phyloP scores from a whole-genome alignment of 2,113 vertebrate genomes.

The Onychostruthus taczanowskii region DNA sequence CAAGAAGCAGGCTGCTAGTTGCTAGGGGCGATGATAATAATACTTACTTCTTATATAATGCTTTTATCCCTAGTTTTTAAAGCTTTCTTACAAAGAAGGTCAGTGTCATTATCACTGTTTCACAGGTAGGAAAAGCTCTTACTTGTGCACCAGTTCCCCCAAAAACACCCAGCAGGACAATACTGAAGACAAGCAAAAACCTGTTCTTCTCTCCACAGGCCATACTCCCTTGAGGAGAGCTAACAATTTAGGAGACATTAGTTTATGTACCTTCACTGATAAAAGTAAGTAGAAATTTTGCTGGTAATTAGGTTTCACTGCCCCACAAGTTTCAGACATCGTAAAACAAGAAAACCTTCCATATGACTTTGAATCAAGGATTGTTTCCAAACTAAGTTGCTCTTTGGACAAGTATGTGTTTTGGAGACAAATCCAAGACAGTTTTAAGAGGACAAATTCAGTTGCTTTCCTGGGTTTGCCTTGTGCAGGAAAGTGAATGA shows the following conservation, averaged over 20 bases:
- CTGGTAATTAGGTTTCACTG: not conserved
- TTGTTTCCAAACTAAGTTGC: not conserved
- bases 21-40: conserved; percentile 19
- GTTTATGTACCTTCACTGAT: not conserved
- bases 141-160: not conserved
- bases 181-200: not conserved
- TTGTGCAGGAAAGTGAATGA: not conserved
- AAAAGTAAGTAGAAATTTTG: not conserved
- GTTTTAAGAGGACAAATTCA: not conserved
- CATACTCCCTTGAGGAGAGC: not conserved
- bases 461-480: not conserved
- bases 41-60: conserved; percentile 6
- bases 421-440: not conserved
- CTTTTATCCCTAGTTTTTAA: not conserved
- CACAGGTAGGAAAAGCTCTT: not conserved
- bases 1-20: conserved; percentile 23
- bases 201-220: not conserved
- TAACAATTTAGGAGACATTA: not conserved
- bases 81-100: conserved; percentile 4
- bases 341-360: not conserved
- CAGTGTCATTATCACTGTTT: conserved; percentile 23
- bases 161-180: not conserved
- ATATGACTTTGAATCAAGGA: not conserved
- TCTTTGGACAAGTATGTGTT: not conserved
- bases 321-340: not conserved